Conservation (phyloP, 2,113 vertebrate genomes). For the Calidris pugnax region DNA sequence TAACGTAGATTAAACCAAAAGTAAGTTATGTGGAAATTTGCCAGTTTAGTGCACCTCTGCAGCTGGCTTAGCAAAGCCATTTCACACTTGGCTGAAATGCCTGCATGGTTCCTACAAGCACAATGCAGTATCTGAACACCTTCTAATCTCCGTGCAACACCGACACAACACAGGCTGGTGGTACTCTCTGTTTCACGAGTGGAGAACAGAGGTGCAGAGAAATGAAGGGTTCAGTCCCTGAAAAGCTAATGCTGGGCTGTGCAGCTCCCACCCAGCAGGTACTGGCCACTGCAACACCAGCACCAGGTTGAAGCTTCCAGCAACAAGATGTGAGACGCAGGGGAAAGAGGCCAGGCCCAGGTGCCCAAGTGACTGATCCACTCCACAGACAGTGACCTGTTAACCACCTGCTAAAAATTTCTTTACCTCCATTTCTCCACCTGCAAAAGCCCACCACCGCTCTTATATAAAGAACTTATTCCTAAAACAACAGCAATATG, state of each 20-base stretch:
- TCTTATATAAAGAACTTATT: background rate
- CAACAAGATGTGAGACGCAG: fast-evolving
- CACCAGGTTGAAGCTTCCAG: background rate
- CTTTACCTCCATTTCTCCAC: background rate
- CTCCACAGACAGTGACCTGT: background rate
- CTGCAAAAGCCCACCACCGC: background rate
- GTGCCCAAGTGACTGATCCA: background rate
- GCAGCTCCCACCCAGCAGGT: background rate
- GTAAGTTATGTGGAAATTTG: background rate
- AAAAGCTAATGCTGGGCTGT: background rate
- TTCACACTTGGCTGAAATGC: background rate
- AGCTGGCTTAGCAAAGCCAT: background rate
- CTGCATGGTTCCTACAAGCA: background rate
- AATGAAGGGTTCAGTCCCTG: background rate
- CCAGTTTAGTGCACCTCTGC: background rate
- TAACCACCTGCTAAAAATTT: background rate
- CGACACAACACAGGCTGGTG: fast-evolving
- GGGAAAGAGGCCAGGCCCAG: background rate
- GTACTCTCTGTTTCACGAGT: too few species aligned
- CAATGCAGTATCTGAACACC: background rate
- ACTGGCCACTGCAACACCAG: background rate
- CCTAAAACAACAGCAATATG: background rate
- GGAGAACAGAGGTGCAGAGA: background rate
- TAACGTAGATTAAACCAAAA: background rate
- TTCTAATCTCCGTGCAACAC: fast-evolving